Percentiles rank a stretch among this genome's conserved stretches.
phyloP scores from a whole-genome alignment of 2,113 vertebrate genomes.

The Seriola aureovittata region DNA sequence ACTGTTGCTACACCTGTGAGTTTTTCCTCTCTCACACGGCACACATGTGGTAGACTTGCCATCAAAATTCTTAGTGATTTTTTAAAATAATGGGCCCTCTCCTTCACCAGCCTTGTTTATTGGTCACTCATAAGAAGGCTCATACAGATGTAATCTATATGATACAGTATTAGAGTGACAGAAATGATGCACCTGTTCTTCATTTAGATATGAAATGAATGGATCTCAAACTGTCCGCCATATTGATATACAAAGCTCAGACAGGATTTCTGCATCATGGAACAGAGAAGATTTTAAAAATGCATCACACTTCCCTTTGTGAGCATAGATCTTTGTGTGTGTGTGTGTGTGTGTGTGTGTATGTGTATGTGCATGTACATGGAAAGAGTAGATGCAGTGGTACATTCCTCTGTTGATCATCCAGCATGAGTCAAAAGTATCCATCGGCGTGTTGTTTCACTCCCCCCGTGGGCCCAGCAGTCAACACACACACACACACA shows the following conservation, averaged over 20 bases:
- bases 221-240: background rate
- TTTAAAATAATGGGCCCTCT: too few relatives aligned
- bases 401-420: slow-evolving; percentile 13
- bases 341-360: background rate
- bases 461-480: background rate
- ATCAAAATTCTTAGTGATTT: too few relatives aligned
- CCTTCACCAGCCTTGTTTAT: too few relatives aligned
- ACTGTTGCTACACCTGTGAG: too few relatives aligned
- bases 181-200: background rate
- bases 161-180: background rate
- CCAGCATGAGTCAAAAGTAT: slow-evolving; percentile 57
- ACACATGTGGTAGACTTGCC: too few relatives aligned
- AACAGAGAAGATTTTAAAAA: background rate
- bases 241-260: background rate
- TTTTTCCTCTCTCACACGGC: too few relatives aligned
- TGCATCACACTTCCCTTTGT: background rate
- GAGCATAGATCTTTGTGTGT: background rate
- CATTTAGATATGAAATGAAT: background rate
- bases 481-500: slow-evolving; percentile 15
- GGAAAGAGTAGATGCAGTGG: background rate
- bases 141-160: background rate
- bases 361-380: background rate
- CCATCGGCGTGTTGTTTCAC: background rate
- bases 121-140: too few relatives aligned
- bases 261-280: background rate